Conservation (phyloP, 2,113 vertebrate genomes). For the Rhabdornis inornatus region DNA sequence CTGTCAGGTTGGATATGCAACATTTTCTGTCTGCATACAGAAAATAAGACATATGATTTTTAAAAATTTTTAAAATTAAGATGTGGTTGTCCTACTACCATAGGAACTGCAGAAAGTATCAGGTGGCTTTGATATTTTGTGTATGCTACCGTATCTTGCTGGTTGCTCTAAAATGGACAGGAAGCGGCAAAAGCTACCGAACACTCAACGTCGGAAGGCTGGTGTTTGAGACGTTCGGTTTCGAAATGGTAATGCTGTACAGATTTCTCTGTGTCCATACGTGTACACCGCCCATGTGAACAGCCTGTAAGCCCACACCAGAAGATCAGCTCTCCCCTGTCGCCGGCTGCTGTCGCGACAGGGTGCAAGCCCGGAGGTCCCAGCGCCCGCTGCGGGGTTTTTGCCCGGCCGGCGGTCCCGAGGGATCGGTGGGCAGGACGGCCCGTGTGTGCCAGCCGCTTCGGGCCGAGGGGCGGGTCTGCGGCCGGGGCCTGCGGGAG, state of each 20-base stretch:
- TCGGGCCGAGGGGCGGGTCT: not conserved
- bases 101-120: not conserved
- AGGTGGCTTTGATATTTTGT: fast-evolving
- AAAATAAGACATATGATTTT: fast-evolving
- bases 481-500: too few relatives aligned
- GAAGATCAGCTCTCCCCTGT: not conserved
- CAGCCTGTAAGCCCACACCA: not conserved
- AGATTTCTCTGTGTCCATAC: fast-evolving
- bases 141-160: fast-evolving
- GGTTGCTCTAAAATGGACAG: not conserved
- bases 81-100: fast-evolving
- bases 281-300: fast-evolving
- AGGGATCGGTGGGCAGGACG: too few relatives aligned
- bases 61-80: not conserved
- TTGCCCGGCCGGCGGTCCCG: too few relatives aligned
- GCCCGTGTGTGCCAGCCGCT: too few relatives aligned
- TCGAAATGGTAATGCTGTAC: fast-evolving
- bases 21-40: fast-evolving
- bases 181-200: not conserved
- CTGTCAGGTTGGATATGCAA: fast-evolving
- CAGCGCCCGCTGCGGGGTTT: not conserved
- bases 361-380: fast-evolving
- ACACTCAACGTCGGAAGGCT: fast-evolving
- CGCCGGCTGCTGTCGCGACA: not conserved
- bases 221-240: fast-evolving